Percentiles rank a stretch among this genome's conserved stretches.
Conservation (phyloP, 2,797 vertebrate genomes). For the Oreortyx pictus region DNA sequence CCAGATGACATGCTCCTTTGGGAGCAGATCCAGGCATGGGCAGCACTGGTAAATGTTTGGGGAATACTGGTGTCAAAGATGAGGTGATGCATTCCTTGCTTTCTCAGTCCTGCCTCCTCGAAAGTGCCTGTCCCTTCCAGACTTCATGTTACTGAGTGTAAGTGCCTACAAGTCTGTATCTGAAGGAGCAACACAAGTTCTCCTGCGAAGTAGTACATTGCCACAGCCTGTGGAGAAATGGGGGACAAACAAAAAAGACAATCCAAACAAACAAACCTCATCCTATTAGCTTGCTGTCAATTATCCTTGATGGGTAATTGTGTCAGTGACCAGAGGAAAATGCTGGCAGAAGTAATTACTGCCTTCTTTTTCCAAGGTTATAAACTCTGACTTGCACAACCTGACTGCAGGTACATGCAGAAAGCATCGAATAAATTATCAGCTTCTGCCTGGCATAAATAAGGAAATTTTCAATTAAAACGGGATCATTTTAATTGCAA, state of each 20-base stretch:
- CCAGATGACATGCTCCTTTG: not conserved
- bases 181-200: not conserved
- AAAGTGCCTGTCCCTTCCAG: not conserved
- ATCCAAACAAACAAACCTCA: slow-evolving; percentile 38
- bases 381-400: slow-evolving; percentile 30
- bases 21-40: not conserved
- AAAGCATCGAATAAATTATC: slow-evolving; percentile 12
- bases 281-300: slow-evolving; percentile 54
- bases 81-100: not conserved
- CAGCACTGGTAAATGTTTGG: not conserved
- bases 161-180: not conserved
- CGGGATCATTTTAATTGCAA: slow-evolving; percentile 6
- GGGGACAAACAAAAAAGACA: not conserved
- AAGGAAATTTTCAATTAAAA: not conserved
- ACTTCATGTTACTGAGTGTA: not conserved
- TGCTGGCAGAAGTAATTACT: slow-evolving; percentile 66
- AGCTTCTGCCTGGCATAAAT: not conserved
- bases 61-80: not conserved
- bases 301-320: slow-evolving; percentile 43
- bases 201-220: not conserved
- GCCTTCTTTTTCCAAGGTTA: slow-evolving; percentile 46
- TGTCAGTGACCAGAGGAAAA: slow-evolving; percentile 37
- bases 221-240: not conserved
- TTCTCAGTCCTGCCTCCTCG: not conserved
- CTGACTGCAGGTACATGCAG: slow-evolving; percentile 20